A percentile compares a stretch with the other conserved stretches of the same genome.
Conservation (phyloP, 2,888 invertebrate genomes). For the Phyllotreta striolata region DNA sequence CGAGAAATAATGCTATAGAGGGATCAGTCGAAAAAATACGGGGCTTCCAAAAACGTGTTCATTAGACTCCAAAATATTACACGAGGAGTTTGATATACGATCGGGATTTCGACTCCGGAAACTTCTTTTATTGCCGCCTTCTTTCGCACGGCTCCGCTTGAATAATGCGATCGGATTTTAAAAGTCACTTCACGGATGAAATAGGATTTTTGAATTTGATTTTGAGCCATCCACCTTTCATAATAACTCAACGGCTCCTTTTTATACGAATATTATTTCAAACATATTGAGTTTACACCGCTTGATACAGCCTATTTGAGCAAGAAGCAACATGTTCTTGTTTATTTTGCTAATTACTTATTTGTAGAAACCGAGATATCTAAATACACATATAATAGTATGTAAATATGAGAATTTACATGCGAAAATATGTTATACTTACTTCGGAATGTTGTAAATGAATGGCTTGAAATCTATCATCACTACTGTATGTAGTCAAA, state of each 20-base stretch:
- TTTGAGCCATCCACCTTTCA: no score
- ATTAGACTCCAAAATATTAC: constrained; percentile 31
- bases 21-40: constrained; percentile 29
- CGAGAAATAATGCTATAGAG: constrained; percentile 25
- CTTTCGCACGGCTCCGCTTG: constrained; percentile 6
- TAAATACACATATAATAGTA: not conserved
- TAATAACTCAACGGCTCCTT: no score
- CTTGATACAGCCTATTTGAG: no score
- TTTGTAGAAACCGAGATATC: no score
- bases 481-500: constrained; percentile 86
- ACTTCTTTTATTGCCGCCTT: constrained; percentile 24
- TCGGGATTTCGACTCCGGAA: constrained; percentile 18
- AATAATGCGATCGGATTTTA: constrained; percentile 18
- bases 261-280: no score
- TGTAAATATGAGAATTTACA: constrained; percentile 7
- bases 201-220: constrained; percentile 6
- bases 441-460: constrained; percentile 89
- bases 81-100: constrained; percentile 30
- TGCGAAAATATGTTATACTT: constrained; percentile 48
- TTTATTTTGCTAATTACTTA: no score
- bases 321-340: no score
- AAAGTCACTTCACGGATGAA: constrained; percentile 12
- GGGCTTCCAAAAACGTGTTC: constrained; percentile 30
- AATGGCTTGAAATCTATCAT: constrained; percentile 86
- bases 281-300: no score